These are phyloP conservation scores for Therioaphis trifolii DNA, from an alignment of 2,888 invertebrate species.

Conservation along the genomic window DNA sequence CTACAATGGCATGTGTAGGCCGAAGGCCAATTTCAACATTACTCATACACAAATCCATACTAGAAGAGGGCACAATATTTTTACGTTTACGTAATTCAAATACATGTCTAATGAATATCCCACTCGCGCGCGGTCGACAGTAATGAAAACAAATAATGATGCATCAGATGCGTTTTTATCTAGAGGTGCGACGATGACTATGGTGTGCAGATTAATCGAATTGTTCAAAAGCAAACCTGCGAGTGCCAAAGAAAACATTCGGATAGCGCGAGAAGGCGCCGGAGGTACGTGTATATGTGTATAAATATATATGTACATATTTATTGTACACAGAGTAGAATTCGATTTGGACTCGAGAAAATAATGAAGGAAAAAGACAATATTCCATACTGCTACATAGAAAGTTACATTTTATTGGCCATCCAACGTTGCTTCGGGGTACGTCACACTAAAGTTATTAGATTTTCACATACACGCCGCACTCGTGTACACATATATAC, in stretches of 20 bases:
- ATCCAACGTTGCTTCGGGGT: conserved; percentile 41
- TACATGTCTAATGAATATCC: no score
- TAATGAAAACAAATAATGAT: no score
- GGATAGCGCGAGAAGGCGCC: conserved; percentile 16
- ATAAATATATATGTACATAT: no score
- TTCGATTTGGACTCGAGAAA: conserved; percentile 50
- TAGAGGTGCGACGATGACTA: neutral
- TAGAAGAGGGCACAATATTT: neutral
- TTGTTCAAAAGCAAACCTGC: conserved; percentile 39
- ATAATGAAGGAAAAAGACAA: conserved; percentile 39
- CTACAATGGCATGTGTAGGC: conserved; percentile 26
- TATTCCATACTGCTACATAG: conserved; percentile 10
- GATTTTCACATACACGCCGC: conserved; percentile 28
- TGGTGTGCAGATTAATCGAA: conserved; percentile 20
- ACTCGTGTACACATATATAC: neutral
- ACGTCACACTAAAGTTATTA: conserved; percentile 50
- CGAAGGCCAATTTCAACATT: conserved; percentile 52
- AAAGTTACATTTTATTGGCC: conserved; percentile 55
- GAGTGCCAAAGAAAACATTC: conserved; percentile 14
- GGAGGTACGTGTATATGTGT: neutral
- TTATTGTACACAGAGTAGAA: conserved; percentile 21
- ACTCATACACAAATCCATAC: conserved; percentile 1
- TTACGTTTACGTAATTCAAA: neutral
- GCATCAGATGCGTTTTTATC: neutral
- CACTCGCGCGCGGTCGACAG: no score